Evolutionary conservation across 2,888 invertebrate genomes (phyloP).

Genomic region (Tridacna gigas): DNA sequence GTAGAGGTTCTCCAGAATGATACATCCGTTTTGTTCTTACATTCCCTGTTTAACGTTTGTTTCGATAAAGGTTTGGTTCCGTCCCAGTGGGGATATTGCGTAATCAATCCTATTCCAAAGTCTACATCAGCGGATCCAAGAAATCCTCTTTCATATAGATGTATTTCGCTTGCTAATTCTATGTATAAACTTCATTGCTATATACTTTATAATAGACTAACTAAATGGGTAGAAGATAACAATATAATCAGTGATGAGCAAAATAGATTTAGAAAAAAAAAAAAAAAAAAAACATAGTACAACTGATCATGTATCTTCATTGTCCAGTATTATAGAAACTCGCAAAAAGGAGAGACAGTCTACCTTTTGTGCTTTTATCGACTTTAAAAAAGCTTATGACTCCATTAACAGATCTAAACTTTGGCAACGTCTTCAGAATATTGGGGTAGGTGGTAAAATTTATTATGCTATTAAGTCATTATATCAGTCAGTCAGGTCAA

Average conservation of each 20-base stretch:
- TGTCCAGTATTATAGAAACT: constrained; percentile 33
- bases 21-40: constrained; percentile 18
- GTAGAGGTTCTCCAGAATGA: constrained; percentile 33
- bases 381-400: constrained; percentile 47
- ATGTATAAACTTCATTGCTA: constrained; percentile 48
- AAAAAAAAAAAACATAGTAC: constrained; percentile 29
- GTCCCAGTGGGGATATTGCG: neutral
- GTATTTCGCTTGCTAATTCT: constrained; percentile 31
- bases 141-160: constrained; percentile 41
- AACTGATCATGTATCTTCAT: constrained; percentile 26
- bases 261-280: constrained; percentile 41
- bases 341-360: constrained; percentile 17
- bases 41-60: constrained; percentile 13
- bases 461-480: constrained; percentile 32
- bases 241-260: constrained; percentile 35
- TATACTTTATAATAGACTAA: constrained; percentile 26
- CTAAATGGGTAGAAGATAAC: constrained; percentile 21
- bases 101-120: constrained; percentile 18
- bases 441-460: constrained; percentile 26
- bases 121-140: neutral
- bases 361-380: constrained; percentile 40
- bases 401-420: constrained; percentile 34
- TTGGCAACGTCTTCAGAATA: neutral
- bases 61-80: neutral
- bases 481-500: constrained; percentile 33